Evolutionary conservation across 2,888 invertebrate genomes (phyloP), one percentile per base, ranked within the genome.

Genomic region (Drosophila flavopinicola): DNA sequence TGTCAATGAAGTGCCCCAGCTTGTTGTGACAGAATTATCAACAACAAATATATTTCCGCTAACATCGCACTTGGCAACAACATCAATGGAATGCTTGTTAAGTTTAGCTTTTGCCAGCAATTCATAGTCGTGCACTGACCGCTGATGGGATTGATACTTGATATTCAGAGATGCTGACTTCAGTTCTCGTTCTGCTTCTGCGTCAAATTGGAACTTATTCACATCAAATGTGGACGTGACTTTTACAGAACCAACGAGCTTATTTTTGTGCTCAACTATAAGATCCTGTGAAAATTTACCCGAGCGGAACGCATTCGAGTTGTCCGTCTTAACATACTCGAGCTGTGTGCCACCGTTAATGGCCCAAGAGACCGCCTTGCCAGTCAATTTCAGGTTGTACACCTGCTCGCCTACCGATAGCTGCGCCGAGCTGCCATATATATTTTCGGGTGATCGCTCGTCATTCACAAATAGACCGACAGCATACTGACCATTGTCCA

Each of bases 51-150:
- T 6, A 42, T 91, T 90, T 0, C 90, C 91, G 23, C 90, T 91
- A 13, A 91, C 89, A 3, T 88, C 85, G 23, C 83, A 69, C 10
- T 88, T 88, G 0, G 89, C 75, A 2, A 75, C 60, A 1, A 91
- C 4, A 20, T 90, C 88, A 2, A 91, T 47, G 10, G 75, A 85
- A 24, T 91, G 83, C 23, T 88, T 83, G 33, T 91, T 91, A 0
- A 92, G 88, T 45, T 92, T 92, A 0, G 92, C 92, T 69, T 94
- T 93, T 1, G 95, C 92, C 13, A 94, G 93, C 0, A 95, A 73
- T 49, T 94, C 93, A 1, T 93, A 93, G 23, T 90, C 90, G 9
- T 85, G 79, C 1, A 82, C 71, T 0, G 90, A 78, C 29, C 91
- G 91, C 20, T 90, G 88, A 64, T 92, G 90, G 13, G 88, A 78